phyloP scores from a whole-genome alignment of 2,797 vertebrate species.

The Botia kubotai region DNA sequence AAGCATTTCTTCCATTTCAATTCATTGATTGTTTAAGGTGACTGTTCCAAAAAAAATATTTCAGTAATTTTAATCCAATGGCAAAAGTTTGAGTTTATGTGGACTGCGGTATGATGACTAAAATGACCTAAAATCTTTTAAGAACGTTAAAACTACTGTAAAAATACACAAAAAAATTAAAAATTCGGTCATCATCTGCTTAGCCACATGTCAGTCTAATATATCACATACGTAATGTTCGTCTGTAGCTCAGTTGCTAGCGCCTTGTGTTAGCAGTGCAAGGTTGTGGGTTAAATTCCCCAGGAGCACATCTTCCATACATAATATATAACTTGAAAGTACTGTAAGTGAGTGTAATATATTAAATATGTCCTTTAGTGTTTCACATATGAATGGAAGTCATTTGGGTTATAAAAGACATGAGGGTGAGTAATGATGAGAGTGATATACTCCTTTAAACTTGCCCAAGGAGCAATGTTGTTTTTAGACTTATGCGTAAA shows the following conservation, averaged over 20 bases:
- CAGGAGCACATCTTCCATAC: too few species aligned
- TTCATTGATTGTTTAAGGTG: conserved; percentile 7
- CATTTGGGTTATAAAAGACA: background rate
- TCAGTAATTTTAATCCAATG: background rate
- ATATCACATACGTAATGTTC: too few species aligned
- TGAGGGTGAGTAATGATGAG: background rate
- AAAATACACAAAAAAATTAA: too few species aligned
- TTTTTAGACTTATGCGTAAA: conserved; percentile 7
- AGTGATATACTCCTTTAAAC: background rate
- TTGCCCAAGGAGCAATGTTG: background rate
- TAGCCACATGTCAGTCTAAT: too few species aligned
- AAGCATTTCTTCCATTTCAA: conserved; percentile 5
- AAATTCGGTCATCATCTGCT: too few species aligned
- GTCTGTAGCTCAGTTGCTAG: too few species aligned
- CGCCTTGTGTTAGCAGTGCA: too few species aligned
- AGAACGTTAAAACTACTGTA: background rate
- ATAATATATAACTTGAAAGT: too few species aligned
- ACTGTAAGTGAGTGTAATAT: too few species aligned
- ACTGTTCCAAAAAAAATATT: background rate
- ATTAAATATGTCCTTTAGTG: background rate
- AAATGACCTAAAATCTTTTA: background rate
- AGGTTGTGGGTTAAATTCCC: too few species aligned
- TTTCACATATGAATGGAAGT: background rate
- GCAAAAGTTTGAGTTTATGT: background rate
- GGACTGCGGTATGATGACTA: background rate